Evolutionary conservation across 1,140 invertebrate species (phyloP), one percentile per base, ranked within the genome.

Genomic region (Drosophila chauvacae): DNA sequence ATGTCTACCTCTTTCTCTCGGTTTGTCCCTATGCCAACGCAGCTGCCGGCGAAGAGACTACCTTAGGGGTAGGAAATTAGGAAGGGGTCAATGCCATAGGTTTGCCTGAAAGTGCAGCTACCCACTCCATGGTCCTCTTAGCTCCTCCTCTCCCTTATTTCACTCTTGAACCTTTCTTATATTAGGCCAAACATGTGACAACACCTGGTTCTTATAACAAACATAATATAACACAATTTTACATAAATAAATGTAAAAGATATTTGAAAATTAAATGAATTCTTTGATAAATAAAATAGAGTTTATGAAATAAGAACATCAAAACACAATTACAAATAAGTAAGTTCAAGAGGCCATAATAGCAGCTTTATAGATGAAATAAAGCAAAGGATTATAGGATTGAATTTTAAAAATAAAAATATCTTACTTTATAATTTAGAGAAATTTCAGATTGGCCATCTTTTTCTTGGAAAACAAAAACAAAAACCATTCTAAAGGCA

Each of bases 1-100:
- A 7, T 20, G 10, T 7, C 18, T 16, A 7, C 14, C 18, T 30
- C 13, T 26, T 11, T 26, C 42, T 20, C 6, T 26, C 11, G 26
- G 26, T 7, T 39, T 33, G 55, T 84, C 50, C 58, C 71, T 69
- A 77, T 77, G 66, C 59, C 66, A 80, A 85, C 53, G 60, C 82
- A 85, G 81, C 81, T 85, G 82, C 78, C 74, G 35, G 11, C 16
- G 58, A 35, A 39, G n/a, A 10, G 16, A 33, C 33, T 2, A 23
- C 11, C 16, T 50, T 30, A 50, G 42, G 73, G 58, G 69, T 77
- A 77, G 64, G 59, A 50, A 16, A n/a, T 26, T 3, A 55, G 59
- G 55, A 71, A 72, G 61, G 68, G 74, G 80, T 81, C 63, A 73
- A 60, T 55, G 60, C 62, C 56, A 64, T 68, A 51, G 30, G 11